phyloP scores from a whole-genome alignment of 2,888 invertebrate genomes.

The Macrostomum cliftonense region DNA sequence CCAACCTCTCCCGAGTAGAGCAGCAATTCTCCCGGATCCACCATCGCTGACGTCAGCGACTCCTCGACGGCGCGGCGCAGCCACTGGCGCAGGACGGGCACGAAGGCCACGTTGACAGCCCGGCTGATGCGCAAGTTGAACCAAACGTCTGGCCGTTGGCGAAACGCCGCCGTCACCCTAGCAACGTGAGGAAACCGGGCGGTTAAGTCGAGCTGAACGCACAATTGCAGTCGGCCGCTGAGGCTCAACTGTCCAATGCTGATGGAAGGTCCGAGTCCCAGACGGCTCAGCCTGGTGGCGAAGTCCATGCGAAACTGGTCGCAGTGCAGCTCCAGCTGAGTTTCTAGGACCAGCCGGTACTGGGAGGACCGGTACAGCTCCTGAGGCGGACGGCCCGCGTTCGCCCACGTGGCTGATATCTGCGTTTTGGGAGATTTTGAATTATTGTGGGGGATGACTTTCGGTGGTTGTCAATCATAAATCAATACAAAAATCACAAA shows the following conservation, averaged over 20 bases:
- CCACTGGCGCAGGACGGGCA: slow-evolving; percentile 43
- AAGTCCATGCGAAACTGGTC: too few relatives aligned
- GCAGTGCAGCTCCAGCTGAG: too few relatives aligned
- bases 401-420: too few relatives aligned
- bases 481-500: too few relatives aligned
- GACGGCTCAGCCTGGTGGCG: slow-evolving; percentile 4
- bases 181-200: slow-evolving; percentile 43
- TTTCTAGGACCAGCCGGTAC: too few relatives aligned
- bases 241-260: slow-evolving; percentile 42
- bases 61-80: slow-evolving; percentile 43
- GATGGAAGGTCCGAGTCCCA: slow-evolving; percentile 41
- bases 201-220: slow-evolving; percentile 39
- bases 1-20: slow-evolving; percentile 17
- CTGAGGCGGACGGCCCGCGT: too few relatives aligned
- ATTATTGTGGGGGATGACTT: too few relatives aligned
- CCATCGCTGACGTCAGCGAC: slow-evolving; percentile 37
- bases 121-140: slow-evolving; percentile 41
- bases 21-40: slow-evolving; percentile 39
- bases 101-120: slow-evolving; percentile 43
- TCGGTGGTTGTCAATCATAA: too few relatives aligned
- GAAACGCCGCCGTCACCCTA: slow-evolving; percentile 40
- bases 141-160: slow-evolving; percentile 43
- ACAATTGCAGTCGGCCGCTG: slow-evolving; percentile 39
- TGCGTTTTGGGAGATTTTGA: too few relatives aligned
- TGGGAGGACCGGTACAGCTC: too few relatives aligned